phyloP scores from a whole-genome alignment of 1,140 invertebrate species.

The Helicoverpa zea region DNA sequence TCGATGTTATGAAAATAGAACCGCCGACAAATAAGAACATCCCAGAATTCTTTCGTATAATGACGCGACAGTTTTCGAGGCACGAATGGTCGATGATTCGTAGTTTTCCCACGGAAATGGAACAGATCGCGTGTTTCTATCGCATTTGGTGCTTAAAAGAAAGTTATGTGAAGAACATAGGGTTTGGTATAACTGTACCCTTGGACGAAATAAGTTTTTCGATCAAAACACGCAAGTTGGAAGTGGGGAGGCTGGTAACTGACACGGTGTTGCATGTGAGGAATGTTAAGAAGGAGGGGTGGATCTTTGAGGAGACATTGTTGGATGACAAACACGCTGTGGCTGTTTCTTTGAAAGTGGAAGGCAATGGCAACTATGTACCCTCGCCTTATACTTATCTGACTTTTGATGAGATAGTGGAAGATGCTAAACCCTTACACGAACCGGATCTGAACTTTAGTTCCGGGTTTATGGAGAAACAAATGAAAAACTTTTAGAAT shows the following conservation, averaged over 20 bases:
- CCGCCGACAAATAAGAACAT: slow-evolving; percentile 89
- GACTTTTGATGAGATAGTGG: slow-evolving; percentile 87
- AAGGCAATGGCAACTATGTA: slow-evolving; percentile 56
- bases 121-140: slow-evolving; percentile 92
- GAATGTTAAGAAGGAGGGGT: slow-evolving; percentile 88
- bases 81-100: slow-evolving; percentile 94
- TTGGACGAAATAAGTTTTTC: slow-evolving; percentile 92
- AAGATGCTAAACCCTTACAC: slow-evolving; percentile 85
- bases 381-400: slow-evolving; percentile 81
- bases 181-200: slow-evolving; percentile 93
- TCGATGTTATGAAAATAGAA: slow-evolving; percentile 93
- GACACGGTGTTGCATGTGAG: slow-evolving; percentile 91
- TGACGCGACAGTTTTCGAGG: slow-evolving; percentile 93
- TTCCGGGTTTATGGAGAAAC: slow-evolving; percentile 85
- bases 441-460: slow-evolving; percentile 87
- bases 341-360: slow-evolving; percentile 89
- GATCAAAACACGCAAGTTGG: slow-evolving; percentile 86
- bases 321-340: slow-evolving; percentile 94
- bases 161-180: slow-evolving; percentile 96
- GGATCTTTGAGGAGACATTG: slow-evolving; percentile 95
- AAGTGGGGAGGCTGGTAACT: slow-evolving; percentile 82
- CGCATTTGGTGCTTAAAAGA: slow-evolving; percentile 98
- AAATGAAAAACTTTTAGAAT: slow-evolving; percentile 71
- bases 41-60: slow-evolving; percentile 94
- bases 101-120: slow-evolving; percentile 80